Base-by-base conservation (phyloP, 2,888 invertebrate genomes). In the Dendrolimus pini region DNA sequence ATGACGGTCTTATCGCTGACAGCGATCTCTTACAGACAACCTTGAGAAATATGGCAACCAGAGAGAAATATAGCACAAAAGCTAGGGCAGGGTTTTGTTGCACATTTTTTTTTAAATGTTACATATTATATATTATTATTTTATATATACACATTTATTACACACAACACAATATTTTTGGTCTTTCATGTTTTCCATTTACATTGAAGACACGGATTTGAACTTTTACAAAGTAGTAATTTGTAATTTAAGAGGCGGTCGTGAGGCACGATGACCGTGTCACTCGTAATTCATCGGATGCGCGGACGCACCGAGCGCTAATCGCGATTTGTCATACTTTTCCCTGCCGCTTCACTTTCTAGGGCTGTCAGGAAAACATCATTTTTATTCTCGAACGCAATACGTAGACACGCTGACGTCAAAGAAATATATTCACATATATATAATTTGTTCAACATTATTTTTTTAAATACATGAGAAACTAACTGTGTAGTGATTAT, bases 271-370 rank as follows among this genome's bases (percentile, higher is more conserved):
- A 69, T 67, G 67, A 65, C 69, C 69, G 70, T 69, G 69, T 70
- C 62, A 67, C 67, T 67, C 54, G 69, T 70, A 70, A 74, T 70
- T 68, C 72, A 69, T 69, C 68, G 66, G 72, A 69, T 63, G 65
- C 62, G 65, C 65, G 61, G 70, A 70, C 63, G 66, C 69, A 68
- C 68, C 66, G 65, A 65, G 65, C 63, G 67, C 63, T 73, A 75
- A 81, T 77, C 71, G 72, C 71, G 65, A 85, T 85, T 85, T 74
- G 84, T 81, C 80, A 83, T 78, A 82, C 80, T 82, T 83, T 83
- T 85, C 78, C 76, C 75, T 74, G 64, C 67, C 71, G 66, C 60
- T 66, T 65, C 64, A 67, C 65, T 62, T 61, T 59, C 55, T 67
- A 74, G 74, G 72, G 73, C 63, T 73, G 72, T 62, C 67, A 64